These are phyloP conservation scores for Hemaris fuciformis DNA, from an alignment of 2,888 invertebrate species.

Conservation along the genomic window DNA sequence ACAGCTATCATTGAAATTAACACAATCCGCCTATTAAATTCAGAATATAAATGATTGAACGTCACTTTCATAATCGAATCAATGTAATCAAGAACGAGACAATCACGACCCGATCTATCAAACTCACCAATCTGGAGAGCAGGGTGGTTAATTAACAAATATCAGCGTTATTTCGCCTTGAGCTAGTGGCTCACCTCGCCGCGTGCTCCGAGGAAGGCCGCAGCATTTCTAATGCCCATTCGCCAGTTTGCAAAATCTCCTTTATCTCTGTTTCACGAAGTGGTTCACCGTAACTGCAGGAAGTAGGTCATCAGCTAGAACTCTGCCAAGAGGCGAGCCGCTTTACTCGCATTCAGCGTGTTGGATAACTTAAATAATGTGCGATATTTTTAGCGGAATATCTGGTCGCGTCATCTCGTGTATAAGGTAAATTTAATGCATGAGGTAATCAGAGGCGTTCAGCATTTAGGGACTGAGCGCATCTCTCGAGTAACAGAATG, in stretches of 20 bases:
- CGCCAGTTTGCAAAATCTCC: slow-evolving; percentile 53
- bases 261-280: slow-evolving; percentile 46
- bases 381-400: neutral
- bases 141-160: slow-evolving; percentile 62
- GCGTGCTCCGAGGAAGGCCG: slow-evolving; percentile 63
- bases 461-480: neutral
- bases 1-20: neutral
- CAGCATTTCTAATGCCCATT: slow-evolving; percentile 65
- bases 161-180: slow-evolving; percentile 65
- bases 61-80: neutral
- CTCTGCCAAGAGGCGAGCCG: slow-evolving; percentile 12
- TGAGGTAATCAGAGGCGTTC: neutral
- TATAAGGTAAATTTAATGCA: neutral
- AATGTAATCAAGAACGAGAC: slow-evolving; percentile 27
- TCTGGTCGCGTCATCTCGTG: neutral
- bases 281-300: slow-evolving; percentile 36
- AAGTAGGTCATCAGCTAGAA: slow-evolving; percentile 36
- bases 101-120: slow-evolving; percentile 33
- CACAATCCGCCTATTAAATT: too few species aligned
- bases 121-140: slow-evolving; percentile 36
- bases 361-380: neutral
- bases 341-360: neutral
- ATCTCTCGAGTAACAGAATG: neutral
- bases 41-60: neutral
- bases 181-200: slow-evolving; percentile 69